Base-by-base conservation (phyloP, 1,140 invertebrate genomes). In the Mamestra configurata region DNA sequence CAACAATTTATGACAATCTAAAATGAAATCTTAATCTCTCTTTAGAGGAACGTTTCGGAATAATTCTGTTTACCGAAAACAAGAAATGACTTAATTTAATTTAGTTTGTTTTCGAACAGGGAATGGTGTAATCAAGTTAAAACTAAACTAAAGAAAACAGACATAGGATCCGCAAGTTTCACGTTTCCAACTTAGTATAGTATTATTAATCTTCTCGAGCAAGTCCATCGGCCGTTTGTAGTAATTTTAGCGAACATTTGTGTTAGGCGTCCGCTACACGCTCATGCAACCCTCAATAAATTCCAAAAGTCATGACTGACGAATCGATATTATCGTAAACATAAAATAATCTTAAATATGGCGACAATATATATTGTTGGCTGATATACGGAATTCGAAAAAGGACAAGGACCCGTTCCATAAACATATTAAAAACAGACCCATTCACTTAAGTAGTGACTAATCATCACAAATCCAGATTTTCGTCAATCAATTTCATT, bases 181-280 rank as follows among this genome's bases (percentile, higher is more conserved):
- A 71, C 46, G 46, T 75, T 64, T 27, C 79, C 27, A 75, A 55
- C 27, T 55, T 55, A 64, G 20, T 73, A 73, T 73, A 64, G 20
- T 73, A 73, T 73, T 73, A 64, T 73, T 64, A 73, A n/a, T 40
- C 49, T 18, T 71, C n/a, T 31, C 59, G 43, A 46, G 55, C 78
- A 80, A 80, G 79, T 73, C 72, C 73, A 71, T 77, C 73, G 72
- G 18, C 64, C 79, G 66, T 80, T 64, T 59, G 66, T n/a, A n/a
- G 61, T 80, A 86, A 85, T 84, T 84, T 85, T 78, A 85, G 79
- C 76, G 35, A 80, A 75, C 80, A 86, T 85, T 78, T 78, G 82
- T 80, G n/a, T n/a, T n/a, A n/a, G n/a, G n/a, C n/a, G n/a, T n/a
- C n/a, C n/a, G n/a, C n/a, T n/a, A n/a, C n/a, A n/a, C n/a, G n/a